Conservation (phyloP, 1,140 invertebrate genomes). For the Nasonia giraulti region DNA sequence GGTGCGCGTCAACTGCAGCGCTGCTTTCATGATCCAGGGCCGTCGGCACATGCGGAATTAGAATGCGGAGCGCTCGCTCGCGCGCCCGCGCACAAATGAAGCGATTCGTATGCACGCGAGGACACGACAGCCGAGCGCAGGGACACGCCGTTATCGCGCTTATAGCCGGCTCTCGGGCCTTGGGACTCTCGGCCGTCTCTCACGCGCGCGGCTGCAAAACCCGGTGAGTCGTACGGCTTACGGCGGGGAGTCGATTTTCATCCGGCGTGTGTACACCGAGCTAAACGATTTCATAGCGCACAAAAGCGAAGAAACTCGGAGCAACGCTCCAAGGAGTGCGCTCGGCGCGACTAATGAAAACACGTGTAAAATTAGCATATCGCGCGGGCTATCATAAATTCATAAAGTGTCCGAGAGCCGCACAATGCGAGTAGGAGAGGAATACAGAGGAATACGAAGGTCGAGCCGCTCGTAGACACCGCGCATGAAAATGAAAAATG, state of each 20-base stretch:
- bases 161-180: not conserved
- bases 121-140: slow-evolving; percentile 20
- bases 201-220: too few relatives aligned
- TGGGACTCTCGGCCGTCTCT: not conserved
- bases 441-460: not conserved
- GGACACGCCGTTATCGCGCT: slow-evolving; percentile 21
- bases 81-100: slow-evolving; percentile 59
- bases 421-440: not conserved
- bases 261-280: not conserved
- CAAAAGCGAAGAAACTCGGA: not conserved
- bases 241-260: not conserved
- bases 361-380: not conserved
- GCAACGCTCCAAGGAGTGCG: too few relatives aligned
- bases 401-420: not conserved
- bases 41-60: slow-evolving; percentile 56
- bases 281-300: not conserved
- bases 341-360: not conserved
- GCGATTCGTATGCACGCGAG: slow-evolving; percentile 65
- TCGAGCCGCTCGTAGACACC: too few relatives aligned
- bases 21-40: not conserved
- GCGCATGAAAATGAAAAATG: too few relatives aligned
- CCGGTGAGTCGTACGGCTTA: too few relatives aligned
- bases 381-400: not conserved
- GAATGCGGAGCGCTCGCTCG: slow-evolving; percentile 51
- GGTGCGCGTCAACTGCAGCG: not conserved